Evolutionary conservation across 2,888 invertebrate genomes (phyloP), one percentile per base, ranked within the genome.

Genomic region (Ormyrus nitidulus): DNA sequence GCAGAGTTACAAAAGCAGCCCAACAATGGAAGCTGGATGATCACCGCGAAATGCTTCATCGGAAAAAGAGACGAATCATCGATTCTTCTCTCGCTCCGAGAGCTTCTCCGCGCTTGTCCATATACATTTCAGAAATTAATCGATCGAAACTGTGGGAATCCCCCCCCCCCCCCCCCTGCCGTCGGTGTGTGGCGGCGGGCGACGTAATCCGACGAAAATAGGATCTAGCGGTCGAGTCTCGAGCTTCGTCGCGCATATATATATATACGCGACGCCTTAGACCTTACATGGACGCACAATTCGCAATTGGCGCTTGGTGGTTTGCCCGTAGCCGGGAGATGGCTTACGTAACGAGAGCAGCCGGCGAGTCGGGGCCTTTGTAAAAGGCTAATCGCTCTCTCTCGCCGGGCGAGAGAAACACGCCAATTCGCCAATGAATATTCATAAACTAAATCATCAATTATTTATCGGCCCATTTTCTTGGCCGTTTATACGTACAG

Each of bases 261-360:
- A 54, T 48, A 69, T 69, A 79, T 4, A 74, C 46, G 59, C 34
- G 19, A 34, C 34, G 62, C 44, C 65, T 62, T 80, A 77, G 72
- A 73, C 72, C 72, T 72, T 80, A 80, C 68, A 80, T 73, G 80
- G 72, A 61, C 13, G 46, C 51, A n/a, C 72, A 76, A 66, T 80
- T 77, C 10, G 59, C 62, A 66, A 69, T 78, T 72, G 73, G 53
- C 51, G 72, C 74, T 54, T 49, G 68, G 11, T 34, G 4, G 34
- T 4, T 34, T 3, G 34, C 34, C 34, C 46, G 34, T 54, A 10
- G 51, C 1, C 19, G 34, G 4, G 34, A 34, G 34, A 34, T 48
- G 62, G n/a, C 49, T 77, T 77, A 64, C 58, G 65, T 71, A 77
- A 77, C 46, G 34, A 34, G 34, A 34, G 34, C 34, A 4, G 34